Base-by-base conservation (phyloP, 2,888 invertebrate species). In the Cyaniris semiargus region DNA sequence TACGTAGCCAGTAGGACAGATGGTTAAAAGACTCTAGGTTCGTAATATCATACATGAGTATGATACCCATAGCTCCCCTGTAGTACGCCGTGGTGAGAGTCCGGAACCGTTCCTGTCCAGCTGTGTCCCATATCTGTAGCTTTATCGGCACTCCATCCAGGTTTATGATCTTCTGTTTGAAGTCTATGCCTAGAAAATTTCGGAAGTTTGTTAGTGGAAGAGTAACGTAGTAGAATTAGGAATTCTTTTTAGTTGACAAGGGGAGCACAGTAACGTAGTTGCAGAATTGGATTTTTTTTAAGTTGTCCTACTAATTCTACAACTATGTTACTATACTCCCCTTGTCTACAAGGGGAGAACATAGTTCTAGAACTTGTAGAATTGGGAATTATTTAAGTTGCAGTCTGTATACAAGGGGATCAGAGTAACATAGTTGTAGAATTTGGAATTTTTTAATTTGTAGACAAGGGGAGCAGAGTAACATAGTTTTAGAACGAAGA, bases 11-110 rank as follows among this genome's bases (percentile, higher is more conserved):
- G 87, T 98, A 98, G 10, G 97, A 96, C 81, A 98, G 94, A 90
- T 98, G 97, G 88, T 97, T 97, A 89, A 98, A 98, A n/a, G 98
- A 97, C 85, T 97, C 97, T 85, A 97, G 92, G 89, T 97, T 97
- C 66, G 98, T 98, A 82, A 98, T 97, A 88, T 98, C 98, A 87
- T 98, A 98, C 96, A 98, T 97, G 31, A 98, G 95, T 74, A 98
- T 95, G 83, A 98, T 97, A 76, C 98, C 98, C 98, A 98, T 97
- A 18, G 98, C 97, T 5, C 97, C 98, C 74, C 98, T 94, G 89
- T 97, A 98, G 90, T 98, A 98, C 6, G 97, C 97, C 15, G 97
- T 97, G 75, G 98, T 98, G 81, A 98, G 91, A 10, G 98, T 97
- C 60, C 97, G 95, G 89, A 97, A 97, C 79, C 94, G 85, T 81